Percentiles rank a stretch among this genome's conserved stretches.
phyloP scores from a whole-genome alignment of 2,797 vertebrate species.

The Mionectes olivaceus region DNA sequence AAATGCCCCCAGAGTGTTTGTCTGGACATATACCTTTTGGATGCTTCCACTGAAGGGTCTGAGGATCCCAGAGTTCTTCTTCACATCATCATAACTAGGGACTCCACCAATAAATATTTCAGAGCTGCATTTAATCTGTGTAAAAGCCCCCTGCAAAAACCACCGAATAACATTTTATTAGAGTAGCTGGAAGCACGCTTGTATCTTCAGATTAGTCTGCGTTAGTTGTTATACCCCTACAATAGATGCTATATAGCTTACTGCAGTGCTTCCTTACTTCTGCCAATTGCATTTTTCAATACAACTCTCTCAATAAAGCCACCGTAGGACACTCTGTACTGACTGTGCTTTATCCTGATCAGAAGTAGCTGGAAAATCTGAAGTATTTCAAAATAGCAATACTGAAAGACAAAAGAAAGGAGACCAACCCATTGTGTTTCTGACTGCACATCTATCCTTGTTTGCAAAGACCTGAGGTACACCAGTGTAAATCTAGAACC shows the following conservation, averaged over 20 bases:
- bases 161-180: background rate
- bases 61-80: slow-evolving; percentile 85
- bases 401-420: background rate
- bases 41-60: slow-evolving; percentile 90
- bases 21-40: slow-evolving; percentile 85
- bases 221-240: background rate
- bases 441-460: background rate
- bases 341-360: background rate
- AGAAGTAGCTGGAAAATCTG: background rate
- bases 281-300: background rate
- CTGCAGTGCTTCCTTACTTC: background rate
- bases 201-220: background rate
- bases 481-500: background rate
- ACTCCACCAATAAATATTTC: slow-evolving; percentile 93
- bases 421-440: background rate
- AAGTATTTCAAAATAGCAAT: background rate
- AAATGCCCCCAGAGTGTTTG: background rate
- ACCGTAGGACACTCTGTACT: background rate
- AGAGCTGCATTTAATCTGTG: slow-evolving; percentile 96
- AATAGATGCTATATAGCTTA: background rate
- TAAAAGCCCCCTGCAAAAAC: slow-evolving; percentile 90
- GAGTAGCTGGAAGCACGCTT: background rate
- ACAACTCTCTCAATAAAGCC: background rate
- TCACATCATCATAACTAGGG: slow-evolving; percentile 87
- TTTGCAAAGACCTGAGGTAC: background rate